Percentiles rank a stretch among this genome's conserved stretches.
These are phyloP conservation scores for Styela clava DNA, from an alignment of 23 tunicate genomes.

Conservation along the genomic window DNA sequence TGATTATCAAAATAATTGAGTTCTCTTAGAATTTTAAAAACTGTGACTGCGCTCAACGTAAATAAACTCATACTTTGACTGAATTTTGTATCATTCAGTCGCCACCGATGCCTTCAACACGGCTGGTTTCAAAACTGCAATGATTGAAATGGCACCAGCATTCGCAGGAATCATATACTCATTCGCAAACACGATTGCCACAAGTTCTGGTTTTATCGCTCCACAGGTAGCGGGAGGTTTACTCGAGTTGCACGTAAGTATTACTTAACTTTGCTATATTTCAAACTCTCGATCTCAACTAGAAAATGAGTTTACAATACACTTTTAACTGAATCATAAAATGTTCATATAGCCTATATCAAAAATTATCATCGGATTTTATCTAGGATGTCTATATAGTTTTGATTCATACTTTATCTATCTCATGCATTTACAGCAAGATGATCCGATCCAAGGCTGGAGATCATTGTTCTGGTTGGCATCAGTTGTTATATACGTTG, in stretches of 20 bases:
- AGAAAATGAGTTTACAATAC: no score
- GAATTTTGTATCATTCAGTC: conserved; percentile 18
- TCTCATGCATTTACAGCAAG: background rate
- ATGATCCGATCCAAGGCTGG: conserved; percentile 26
- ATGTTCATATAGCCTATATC: no score
- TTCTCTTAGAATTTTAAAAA: no score
- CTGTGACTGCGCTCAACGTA: no score
- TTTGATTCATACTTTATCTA: no score
- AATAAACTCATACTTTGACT: no score
- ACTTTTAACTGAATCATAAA: no score
- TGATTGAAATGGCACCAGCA: conserved; percentile 38
- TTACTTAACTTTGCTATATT: no score
- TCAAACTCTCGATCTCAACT: no score
- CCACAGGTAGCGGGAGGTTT: conserved; percentile 31
- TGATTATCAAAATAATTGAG: no score
- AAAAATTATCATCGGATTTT: no score
- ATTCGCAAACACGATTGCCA: conserved; percentile 22
- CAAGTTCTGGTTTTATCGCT: conserved; percentile 20
- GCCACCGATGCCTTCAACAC: conserved; percentile 10
- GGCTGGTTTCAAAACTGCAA: conserved; percentile 23
- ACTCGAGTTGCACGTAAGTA: conserved; percentile 16
- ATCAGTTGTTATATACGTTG: conserved; percentile 7
- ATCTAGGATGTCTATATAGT: no score
- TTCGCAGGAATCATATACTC: conserved; percentile 18
- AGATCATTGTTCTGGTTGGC: conserved; percentile 19